These are phyloP conservation scores for Danio aesculapii DNA, from an alignment of 2,797 vertebrate genomes.

Conservation along the genomic window DNA sequence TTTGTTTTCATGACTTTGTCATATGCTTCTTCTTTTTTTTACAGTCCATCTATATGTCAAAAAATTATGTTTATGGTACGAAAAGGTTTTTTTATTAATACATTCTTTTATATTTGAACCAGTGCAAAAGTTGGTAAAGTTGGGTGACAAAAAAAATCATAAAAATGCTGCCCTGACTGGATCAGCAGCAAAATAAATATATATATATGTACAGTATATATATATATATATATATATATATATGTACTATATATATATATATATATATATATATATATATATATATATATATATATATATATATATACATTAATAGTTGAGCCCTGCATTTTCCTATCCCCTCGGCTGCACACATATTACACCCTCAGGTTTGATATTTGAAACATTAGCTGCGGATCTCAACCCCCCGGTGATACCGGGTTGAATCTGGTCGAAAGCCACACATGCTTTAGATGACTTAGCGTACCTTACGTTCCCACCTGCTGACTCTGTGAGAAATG, in stretches of 20 bases:
- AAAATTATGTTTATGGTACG: too few relatives aligned
- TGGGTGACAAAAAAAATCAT: background rate
- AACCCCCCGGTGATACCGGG: background rate
- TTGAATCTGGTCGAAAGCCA: conserved; percentile 58
- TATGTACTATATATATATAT: too few relatives aligned
- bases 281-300: too few relatives aligned
- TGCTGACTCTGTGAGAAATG: conserved; percentile 82
- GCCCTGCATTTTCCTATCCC: background rate
- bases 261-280: background rate
- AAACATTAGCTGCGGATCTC: background rate
- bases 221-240: background rate
- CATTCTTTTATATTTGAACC: background rate
- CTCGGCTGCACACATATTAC: background rate
- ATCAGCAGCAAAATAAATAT: background rate
- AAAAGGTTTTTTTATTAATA: too few relatives aligned
- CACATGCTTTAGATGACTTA: conserved; percentile 73
- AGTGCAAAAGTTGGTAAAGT: background rate
- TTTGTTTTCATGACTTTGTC: too few relatives aligned
- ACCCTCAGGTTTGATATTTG: background rate
- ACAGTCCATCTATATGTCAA: too few relatives aligned
- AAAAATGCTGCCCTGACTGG: background rate
- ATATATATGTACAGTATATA: too few relatives aligned
- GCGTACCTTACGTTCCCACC: conserved; percentile 76
- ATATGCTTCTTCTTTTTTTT: too few relatives aligned
- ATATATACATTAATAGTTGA: background rate